Evolutionary conservation across 1,140 invertebrate genomes (phyloP), one percentile per base, ranked within the genome.

Genomic region (Neodiprion pinetum): DNA sequence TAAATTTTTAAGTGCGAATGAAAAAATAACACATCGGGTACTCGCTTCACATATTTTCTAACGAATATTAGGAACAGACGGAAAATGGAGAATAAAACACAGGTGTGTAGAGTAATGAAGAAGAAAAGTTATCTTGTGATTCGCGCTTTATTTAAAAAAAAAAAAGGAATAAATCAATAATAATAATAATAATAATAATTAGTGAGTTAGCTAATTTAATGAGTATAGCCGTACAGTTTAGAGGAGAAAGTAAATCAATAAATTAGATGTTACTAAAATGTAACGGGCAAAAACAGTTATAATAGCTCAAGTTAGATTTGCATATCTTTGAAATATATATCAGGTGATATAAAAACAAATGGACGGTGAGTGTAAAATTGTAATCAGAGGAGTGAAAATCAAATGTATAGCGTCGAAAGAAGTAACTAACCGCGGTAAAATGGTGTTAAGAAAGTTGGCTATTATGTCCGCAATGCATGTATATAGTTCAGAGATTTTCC

Each of bases 1-100:
- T 61, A 17, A 61, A 61, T 61, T 23, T n/a, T 23, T 47, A 61
- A 68, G 50, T 53, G 71, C 48, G 11, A 17, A 65, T 67, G 9
- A 53, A 61, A n/a, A 14, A 53, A 70, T 23, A 70, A 72, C n/a
- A 53, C 48, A 72, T 72, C 8, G 53, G 53, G 9, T 61, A 61
- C 53, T 61, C 53, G 53, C 53, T 12, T 14, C 53, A 61, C 53
- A 61, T 61, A 61, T 61, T 61, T 61, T 61, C 53, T 61, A 61
- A 61, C 53, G 53, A 61, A 61, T 61, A 61, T 14, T 61, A 61
- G n/a, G n/a, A 61, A 61, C 53, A 17, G 9, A 61, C 11, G 11
- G 53, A 9, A 14, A 17, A 61, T 61, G 53, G 53, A 61, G 53
- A 9, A 61, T 21, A 61, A 61, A 61, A 61, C 11, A 61, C n/a